These are phyloP conservation scores for Tetragonisca angustula DNA, from an alignment of 2,888 invertebrate genomes.

Conservation along the genomic window DNA sequence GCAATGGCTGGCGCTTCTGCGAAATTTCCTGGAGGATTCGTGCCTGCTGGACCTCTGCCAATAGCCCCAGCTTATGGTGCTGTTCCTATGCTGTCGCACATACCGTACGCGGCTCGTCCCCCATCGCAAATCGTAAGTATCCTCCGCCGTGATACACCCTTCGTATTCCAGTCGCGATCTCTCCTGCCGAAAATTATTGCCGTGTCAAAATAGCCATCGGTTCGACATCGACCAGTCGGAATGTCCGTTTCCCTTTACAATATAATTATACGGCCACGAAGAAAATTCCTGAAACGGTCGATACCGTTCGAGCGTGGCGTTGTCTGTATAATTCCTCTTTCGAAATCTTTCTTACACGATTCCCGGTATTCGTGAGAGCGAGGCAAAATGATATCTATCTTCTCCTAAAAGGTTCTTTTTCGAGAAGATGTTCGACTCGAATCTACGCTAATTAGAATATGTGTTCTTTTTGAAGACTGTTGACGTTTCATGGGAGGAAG, in stretches of 20 bases:
- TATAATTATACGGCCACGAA: slow-evolving; percentile 25
- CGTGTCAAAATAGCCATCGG: slow-evolving; percentile 10
- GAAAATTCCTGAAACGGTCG: neutral
- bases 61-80: slow-evolving; percentile 76
- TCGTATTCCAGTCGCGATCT: slow-evolving; percentile 1
- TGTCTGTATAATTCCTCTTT: neutral
- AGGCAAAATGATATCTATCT: slow-evolving; percentile 18
- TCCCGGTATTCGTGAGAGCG: slow-evolving; percentile 27
- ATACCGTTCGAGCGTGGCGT: neutral
- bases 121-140: slow-evolving; percentile 79
- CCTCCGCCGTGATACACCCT: neutral
- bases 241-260: slow-evolving; percentile 23
- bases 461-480: neutral
- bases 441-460: neutral
- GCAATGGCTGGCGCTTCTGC: slow-evolving; percentile 74
- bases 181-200: neutral
- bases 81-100: slow-evolving; percentile 77
- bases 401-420: neutral
- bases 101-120: slow-evolving; percentile 76
- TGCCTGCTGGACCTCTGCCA: slow-evolving; percentile 76
- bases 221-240: slow-evolving; percentile 12
- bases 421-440: neutral
- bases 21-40: slow-evolving; percentile 77
- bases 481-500: neutral
- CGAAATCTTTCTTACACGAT: slow-evolving; percentile 8